Evolutionary conservation across 2,113 vertebrate species (phyloP), one percentile per base, ranked within the genome.

Genomic region (Uropsilus gracilis): DNA sequence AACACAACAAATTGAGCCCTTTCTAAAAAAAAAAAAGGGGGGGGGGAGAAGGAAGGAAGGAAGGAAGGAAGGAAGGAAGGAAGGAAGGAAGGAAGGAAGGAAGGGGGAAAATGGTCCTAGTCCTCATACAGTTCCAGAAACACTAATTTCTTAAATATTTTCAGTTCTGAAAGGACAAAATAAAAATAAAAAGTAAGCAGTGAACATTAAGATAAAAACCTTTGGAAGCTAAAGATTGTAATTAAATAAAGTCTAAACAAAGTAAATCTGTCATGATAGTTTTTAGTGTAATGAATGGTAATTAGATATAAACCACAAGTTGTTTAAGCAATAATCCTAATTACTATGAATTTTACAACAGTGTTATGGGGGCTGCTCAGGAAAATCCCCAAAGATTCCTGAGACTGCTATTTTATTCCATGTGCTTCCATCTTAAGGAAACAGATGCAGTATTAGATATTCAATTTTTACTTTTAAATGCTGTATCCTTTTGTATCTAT

Each of bases 291-390:
- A 37, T 57, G 18, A 24, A 55, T 55, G 37, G n/a, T 92, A 90
- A 97, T 92, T 95, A 95, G 92, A 76, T 91, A 92, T 72, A 96
- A 93, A 63, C 53, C 92, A 80, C 72, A 76, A 80, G 76, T 72
- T 77, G 66, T 94, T 97, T 85, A 85, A 94, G 37, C 72, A 90
- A 90, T 90, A 85, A 77, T 77, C 81, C 85, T 88, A 94, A 95
- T 90, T 94, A 48, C 81, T 76, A 39, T 90, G 94, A 80, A 94
- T 81, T 97, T 94, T 81, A 84, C 72, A 76, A 86, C 55, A 84
- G 9, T 77, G 14, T 81, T 76, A 77, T 2, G 1, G 48, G 28
- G 55, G 34, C 18, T 94, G 55, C 55, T 91, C 46, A 61, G 63
- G 68, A 80, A 94, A 91, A 39, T 77, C 64, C 42, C 81, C 24